Evolutionary conservation across 2,888 invertebrate species (phyloP).

Genomic region (Yponomeuta cagnagella): DNA sequence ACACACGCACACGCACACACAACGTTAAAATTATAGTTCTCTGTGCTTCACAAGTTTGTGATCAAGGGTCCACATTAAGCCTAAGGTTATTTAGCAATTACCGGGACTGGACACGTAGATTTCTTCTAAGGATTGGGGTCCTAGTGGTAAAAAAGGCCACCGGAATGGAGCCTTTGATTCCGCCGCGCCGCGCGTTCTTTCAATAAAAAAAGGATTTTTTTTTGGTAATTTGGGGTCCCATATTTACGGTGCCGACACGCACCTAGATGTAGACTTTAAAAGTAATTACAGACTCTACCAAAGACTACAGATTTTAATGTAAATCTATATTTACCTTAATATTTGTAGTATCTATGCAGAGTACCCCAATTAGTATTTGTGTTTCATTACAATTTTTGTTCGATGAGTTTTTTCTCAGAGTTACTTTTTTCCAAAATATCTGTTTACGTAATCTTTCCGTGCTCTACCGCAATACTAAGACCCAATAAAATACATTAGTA

Average conservation of each 20-base stretch:
- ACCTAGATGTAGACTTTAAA: background rate
- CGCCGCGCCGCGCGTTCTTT: constrained; percentile 11
- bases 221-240: constrained; percentile 1
- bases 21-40: background rate
- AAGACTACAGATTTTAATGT: too few relatives aligned
- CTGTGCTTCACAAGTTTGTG: background rate
- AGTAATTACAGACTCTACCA: too few relatives aligned
- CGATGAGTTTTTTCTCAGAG: too few relatives aligned
- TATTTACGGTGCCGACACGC: background rate
- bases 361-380: too few relatives aligned
- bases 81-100: constrained; percentile 10
- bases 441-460: too few relatives aligned
- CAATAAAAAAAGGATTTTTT: constrained; percentile 15
- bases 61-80: background rate
- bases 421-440: too few relatives aligned
- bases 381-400: too few relatives aligned
- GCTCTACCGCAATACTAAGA: too few relatives aligned
- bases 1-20: too few relatives aligned
- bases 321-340: too few relatives aligned
- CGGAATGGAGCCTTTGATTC: constrained; percentile 15
- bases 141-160: background rate
- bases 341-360: too few relatives aligned
- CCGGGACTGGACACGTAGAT: constrained; percentile 10
- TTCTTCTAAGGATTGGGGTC: constrained; percentile 1
- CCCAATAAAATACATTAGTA: too few relatives aligned